These are phyloP conservation scores for Pogoniulus pusillus DNA, from an alignment of 2,797 vertebrate genomes.

Conservation along the genomic window DNA sequence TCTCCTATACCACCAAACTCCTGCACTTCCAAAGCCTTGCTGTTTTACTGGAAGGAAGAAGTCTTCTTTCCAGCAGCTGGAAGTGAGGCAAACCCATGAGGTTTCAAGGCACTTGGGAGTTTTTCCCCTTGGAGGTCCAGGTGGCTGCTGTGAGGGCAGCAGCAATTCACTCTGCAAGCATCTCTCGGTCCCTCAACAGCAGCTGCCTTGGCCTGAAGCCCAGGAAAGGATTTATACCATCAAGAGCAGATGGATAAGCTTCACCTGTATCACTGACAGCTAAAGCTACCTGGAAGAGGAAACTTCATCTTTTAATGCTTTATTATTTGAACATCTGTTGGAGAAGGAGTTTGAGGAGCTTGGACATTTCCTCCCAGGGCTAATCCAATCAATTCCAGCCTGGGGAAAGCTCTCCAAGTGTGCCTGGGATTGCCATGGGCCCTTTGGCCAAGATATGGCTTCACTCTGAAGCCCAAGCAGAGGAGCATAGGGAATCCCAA, in stretches of 20 bases:
- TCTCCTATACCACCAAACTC: too few species aligned
- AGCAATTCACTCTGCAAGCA: not conserved
- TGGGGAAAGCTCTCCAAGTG: not conserved
- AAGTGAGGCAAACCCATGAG: not conserved
- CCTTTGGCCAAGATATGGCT: too few species aligned
- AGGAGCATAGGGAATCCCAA: not conserved
- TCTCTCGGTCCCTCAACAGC: not conserved
- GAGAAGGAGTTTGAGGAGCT: not conserved
- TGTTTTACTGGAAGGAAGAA: not conserved
- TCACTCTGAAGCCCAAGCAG: too few species aligned
- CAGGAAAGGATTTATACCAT: not conserved
- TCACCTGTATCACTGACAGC: not conserved
- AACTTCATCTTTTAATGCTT: not conserved
- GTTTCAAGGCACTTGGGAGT: not conserved
- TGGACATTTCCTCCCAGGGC: not conserved
- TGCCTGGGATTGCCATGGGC: not conserved
- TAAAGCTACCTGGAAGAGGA: constrained; percentile 33
- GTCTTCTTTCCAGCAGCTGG: not conserved
- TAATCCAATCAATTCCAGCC: not conserved
- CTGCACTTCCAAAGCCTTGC: not conserved
- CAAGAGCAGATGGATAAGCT: not conserved
- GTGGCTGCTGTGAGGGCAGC: not conserved
- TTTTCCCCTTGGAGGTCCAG: not conserved
- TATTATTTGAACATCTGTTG: not conserved
- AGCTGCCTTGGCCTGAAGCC: not conserved